These are phyloP conservation scores for Cuculus canorus DNA, from an alignment of 2,797 vertebrate genomes.

Conservation along the genomic window DNA sequence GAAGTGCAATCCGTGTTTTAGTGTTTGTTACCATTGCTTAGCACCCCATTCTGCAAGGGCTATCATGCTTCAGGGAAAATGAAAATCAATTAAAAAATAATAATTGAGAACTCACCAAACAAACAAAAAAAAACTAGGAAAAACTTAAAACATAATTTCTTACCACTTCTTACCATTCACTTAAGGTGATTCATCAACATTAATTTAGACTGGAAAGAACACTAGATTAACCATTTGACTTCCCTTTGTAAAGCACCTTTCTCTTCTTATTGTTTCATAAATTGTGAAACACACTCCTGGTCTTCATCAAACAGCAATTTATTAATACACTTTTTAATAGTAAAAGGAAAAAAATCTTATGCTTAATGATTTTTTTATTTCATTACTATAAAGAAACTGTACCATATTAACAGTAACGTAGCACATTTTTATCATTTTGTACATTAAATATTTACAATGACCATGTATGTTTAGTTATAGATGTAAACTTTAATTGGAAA, in stretches of 20 bases:
- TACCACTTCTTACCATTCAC: not conserved
- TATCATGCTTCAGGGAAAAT: not conserved
- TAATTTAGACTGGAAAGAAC: not conserved
- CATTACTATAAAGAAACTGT: not conserved
- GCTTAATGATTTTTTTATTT: not conserved
- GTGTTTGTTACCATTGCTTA: not conserved
- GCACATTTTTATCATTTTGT: not conserved
- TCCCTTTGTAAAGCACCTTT: not conserved
- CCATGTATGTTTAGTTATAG: not conserved
- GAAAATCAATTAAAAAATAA: not conserved
- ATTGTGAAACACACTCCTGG: not conserved
- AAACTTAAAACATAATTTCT: not conserved
- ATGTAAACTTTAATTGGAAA: not conserved
- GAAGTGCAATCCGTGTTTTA: not conserved
- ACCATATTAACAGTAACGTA: not conserved
- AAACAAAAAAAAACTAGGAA: not conserved
- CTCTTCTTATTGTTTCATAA: not conserved
- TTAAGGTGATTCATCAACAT: not conserved
- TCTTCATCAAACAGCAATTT: not conserved
- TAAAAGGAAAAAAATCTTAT: not conserved
- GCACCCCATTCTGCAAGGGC: not conserved
- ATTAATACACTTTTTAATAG: not conserved
- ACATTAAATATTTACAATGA: not conserved
- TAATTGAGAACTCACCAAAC: not conserved
- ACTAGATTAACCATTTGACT: not conserved